Evolutionary conservation across 2,797 vertebrate species (phyloP).

Genomic region (Hemitrygon akajei): DNA sequence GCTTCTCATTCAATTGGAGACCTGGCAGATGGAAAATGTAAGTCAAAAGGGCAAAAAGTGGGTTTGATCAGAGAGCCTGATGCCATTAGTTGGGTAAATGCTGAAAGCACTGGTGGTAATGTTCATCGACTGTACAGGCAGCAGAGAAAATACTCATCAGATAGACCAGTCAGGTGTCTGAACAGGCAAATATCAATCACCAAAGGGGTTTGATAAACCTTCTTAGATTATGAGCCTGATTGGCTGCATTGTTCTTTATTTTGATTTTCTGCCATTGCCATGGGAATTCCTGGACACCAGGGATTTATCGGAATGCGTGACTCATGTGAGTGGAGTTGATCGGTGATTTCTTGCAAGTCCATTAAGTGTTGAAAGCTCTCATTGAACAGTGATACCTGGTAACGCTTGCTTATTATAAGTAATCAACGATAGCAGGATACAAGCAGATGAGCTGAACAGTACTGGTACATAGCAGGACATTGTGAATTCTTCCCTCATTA

Average conservation of each 20-base stretch:
- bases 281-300: not conserved
- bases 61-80: not conserved
- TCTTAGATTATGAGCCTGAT: not conserved
- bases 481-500: not conserved
- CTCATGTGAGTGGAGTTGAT: not conserved
- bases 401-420: not conserved
- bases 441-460: not conserved
- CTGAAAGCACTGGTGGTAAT: not conserved
- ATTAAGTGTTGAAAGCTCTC: not conserved
- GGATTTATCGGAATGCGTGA: not conserved
- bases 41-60: not conserved
- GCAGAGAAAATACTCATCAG: not conserved
- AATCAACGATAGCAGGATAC: not conserved
- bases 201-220: not conserved
- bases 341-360: not conserved
- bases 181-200: not conserved
- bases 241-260: not conserved
- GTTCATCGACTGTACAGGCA: not conserved
- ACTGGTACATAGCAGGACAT: too few species aligned
- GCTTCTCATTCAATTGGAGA: not conserved
- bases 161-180: not conserved
- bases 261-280: not conserved
- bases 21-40: not conserved
- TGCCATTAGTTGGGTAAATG: not conserved
- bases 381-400: not conserved